phyloP scores from a whole-genome alignment of 2,888 invertebrate genomes.

The Siphlonurus alternatus region DNA sequence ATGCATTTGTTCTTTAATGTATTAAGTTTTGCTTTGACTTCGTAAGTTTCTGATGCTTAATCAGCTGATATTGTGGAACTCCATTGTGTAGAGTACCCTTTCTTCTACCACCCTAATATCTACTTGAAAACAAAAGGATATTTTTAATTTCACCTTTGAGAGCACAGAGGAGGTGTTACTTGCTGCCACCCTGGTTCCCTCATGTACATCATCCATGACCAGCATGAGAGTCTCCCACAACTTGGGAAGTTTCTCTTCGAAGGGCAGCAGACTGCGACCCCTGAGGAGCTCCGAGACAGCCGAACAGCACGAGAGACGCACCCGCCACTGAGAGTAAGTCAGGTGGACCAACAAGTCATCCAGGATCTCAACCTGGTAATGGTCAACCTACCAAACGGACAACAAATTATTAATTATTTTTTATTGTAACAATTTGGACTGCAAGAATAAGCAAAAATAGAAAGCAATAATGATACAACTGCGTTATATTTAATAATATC shows the following conservation, averaged over 20 bases:
- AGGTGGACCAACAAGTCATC: conserved; percentile 65
- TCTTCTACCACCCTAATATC: not conserved
- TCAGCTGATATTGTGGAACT: too few relatives aligned
- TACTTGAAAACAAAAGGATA: too few relatives aligned
- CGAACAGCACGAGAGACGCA: conserved; percentile 78
- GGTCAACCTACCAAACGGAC: conserved; percentile 43
- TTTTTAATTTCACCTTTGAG: conserved; percentile 57
- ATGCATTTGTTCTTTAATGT: too few relatives aligned
- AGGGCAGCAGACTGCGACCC: not conserved
- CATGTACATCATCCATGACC: conserved; percentile 91
- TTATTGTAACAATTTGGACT: not conserved
- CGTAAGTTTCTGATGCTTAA: too few relatives aligned
- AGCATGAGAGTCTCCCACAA: conserved; percentile 72
- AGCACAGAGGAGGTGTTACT: conserved; percentile 50
- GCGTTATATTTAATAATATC: too few relatives aligned
- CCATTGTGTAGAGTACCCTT: too few relatives aligned
- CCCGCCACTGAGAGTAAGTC: conserved; percentile 72
- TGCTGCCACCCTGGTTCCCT: conserved; percentile 61
- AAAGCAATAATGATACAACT: not conserved
- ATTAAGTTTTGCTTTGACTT: too few relatives aligned
- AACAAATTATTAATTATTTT: conserved; percentile 1
- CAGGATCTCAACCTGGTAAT: conserved; percentile 64
- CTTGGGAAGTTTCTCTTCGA: conserved; percentile 28
- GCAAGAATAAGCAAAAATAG: not conserved
- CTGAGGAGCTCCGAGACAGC: conserved; percentile 66